Conservation (phyloP, 2,888 invertebrate species). For the Autographa gamma region DNA sequence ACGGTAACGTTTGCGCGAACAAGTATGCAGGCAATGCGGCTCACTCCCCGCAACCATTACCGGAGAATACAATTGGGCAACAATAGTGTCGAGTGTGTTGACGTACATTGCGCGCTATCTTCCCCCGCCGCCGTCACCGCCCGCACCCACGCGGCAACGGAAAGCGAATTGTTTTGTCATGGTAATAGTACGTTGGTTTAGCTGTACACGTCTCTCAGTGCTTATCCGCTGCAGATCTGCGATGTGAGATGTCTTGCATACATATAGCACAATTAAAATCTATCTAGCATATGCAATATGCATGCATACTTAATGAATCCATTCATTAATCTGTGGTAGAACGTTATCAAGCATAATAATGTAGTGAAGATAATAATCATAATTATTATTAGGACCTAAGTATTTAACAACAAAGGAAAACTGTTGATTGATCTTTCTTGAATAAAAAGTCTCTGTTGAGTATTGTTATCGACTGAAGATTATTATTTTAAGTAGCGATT, state of each 20-base stretch:
- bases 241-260: slow-evolving; percentile 20
- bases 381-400: too few relatives aligned
- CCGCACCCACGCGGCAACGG: slow-evolving; percentile 15
- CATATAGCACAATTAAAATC: slow-evolving; percentile 12
- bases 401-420: too few relatives aligned
- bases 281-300: background rate
- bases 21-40: slow-evolving; percentile 45
- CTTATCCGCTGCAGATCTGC: slow-evolving; percentile 24
- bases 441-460: too few relatives aligned
- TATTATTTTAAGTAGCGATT: too few relatives aligned
- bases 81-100: slow-evolving; percentile 40
- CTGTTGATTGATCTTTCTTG: too few relatives aligned
- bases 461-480: too few relatives aligned
- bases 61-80: slow-evolving; percentile 45
- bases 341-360: background rate
- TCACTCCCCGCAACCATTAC: slow-evolving; percentile 49
- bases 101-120: slow-evolving; percentile 29
- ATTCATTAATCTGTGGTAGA: background rate
- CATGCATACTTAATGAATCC: background rate
- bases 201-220: slow-evolving; percentile 26
- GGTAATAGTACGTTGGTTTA: slow-evolving; percentile 43
- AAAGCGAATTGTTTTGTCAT: slow-evolving; percentile 49
- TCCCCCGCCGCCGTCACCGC: background rate
- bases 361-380: background rate
- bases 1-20: slow-evolving; percentile 35